phyloP scores from a whole-genome alignment of 2,797 vertebrate genomes.

The Trachops cirrhosus region DNA sequence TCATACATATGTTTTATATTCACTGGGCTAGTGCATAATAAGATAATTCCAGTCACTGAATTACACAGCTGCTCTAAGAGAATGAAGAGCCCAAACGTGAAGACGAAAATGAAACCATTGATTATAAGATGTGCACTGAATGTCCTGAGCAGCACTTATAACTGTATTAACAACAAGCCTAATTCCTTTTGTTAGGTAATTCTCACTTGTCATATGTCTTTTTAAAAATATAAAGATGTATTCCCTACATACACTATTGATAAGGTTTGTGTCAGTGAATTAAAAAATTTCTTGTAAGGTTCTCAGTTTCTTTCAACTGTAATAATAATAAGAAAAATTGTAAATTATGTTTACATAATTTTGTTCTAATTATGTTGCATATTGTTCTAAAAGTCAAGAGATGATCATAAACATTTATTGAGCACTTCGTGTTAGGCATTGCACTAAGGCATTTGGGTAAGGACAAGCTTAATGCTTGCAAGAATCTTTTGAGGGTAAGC shows the following conservation, averaged over 20 bases:
- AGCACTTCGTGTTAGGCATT: neutral
- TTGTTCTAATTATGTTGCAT: too few species aligned
- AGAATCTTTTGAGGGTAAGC: neutral
- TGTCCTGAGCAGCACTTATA: slow-evolving; percentile 1
- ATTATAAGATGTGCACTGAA: neutral
- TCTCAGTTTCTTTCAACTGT: slow-evolving; percentile 11
- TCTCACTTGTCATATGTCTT: neutral
- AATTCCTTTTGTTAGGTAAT: neutral
- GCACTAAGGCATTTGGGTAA: neutral
- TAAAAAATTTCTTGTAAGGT: neutral
- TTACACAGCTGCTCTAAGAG: slow-evolving; percentile 38
- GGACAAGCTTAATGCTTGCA: neutral
- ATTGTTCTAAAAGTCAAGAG: neutral
- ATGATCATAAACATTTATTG: neutral
- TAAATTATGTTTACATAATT: neutral
- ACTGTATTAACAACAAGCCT: neutral
- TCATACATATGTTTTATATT: slow-evolving; percentile 60
- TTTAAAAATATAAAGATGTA: neutral
- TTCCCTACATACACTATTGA: neutral
- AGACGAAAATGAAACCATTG: slow-evolving; percentile 45
- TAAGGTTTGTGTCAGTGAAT: neutral
- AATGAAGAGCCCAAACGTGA: slow-evolving; percentile 49
- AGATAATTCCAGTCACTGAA: slow-evolving; percentile 59
- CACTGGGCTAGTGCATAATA: slow-evolving; percentile 49
- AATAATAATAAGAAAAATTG: neutral